These are phyloP conservation scores for Galago senegalensis DNA, from an alignment of 2,797 vertebrate species.

Conservation along the genomic window DNA sequence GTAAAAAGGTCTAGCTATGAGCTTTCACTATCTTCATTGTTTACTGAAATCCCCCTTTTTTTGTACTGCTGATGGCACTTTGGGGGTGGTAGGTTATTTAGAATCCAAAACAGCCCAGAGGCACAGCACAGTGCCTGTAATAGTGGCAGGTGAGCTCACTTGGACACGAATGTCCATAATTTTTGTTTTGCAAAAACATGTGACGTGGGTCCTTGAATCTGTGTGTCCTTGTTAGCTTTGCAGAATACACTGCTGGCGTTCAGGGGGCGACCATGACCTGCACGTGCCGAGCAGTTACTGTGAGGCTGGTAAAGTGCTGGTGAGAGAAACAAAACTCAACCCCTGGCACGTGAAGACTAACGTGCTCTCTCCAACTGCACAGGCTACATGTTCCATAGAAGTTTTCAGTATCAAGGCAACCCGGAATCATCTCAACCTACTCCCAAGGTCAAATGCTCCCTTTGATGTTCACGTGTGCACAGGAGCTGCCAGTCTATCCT, in stretches of 20 bases:
- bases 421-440: no score
- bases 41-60: neutral
- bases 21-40: neutral
- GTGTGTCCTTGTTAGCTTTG: neutral
- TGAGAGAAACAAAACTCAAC: neutral
- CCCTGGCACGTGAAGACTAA: accelerated
- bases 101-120: neutral
- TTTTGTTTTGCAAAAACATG: neutral
- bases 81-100: neutral
- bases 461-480: accelerated
- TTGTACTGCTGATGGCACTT: neutral
- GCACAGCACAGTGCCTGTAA: accelerated
- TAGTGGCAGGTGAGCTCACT: neutral
- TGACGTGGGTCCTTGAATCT: neutral
- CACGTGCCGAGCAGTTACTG: accelerated
- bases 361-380: neutral
- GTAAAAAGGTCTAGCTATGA: neutral
- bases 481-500: neutral
- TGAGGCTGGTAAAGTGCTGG: neutral
- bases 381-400: accelerated
- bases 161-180: neutral
- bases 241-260: neutral
- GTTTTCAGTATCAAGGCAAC: neutral
- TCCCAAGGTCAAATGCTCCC: neutral
- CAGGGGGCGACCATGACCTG: neutral